Conservation (phyloP, 53 echinoderm and acorn worm genomes). For the Paelopatides confundens region DNA sequence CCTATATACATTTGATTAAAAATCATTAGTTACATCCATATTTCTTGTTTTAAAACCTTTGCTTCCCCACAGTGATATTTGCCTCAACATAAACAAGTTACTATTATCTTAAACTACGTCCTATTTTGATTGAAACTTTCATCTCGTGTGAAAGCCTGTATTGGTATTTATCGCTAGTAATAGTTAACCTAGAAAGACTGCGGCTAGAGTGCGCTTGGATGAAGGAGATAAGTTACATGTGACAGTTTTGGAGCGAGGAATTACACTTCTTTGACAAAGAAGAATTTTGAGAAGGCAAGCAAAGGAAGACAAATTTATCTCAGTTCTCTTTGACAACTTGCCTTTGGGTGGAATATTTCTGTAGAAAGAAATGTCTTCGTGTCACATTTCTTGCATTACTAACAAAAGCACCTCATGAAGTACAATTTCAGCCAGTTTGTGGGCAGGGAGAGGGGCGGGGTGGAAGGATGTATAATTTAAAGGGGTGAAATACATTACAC, state of each 20-base stretch:
- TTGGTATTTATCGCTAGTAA: not conserved
- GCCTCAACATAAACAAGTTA: slow-evolving; percentile 3
- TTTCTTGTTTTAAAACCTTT: not conserved
- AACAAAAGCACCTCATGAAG: too few relatives aligned
- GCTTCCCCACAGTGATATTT: not conserved
- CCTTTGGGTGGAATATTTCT: too few relatives aligned
- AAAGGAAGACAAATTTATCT: too few relatives aligned
- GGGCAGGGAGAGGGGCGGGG: too few relatives aligned
- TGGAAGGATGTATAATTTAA: too few relatives aligned
- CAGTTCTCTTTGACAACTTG: too few relatives aligned
- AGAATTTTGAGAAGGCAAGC: not conserved
- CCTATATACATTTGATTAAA: not conserved
- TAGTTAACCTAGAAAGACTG: slow-evolving; percentile 34
- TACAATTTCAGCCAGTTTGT: too few relatives aligned
- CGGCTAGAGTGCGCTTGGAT: not conserved
- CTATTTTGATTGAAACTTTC: slow-evolving; percentile 13
- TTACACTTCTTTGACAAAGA: not conserved
- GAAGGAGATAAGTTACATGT: slow-evolving; percentile 5
- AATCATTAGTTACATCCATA: not conserved
- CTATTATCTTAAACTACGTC: not conserved
- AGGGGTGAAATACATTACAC: too few relatives aligned
- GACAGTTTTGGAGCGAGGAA: slow-evolving; percentile 24
- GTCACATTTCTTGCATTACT: too few relatives aligned
- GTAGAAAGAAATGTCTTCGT: too few relatives aligned
- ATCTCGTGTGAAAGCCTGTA: not conserved